Base-by-base conservation (phyloP, 53 echinoderm and acorn worm genomes). In the Temnopleurus reevesii region DNA sequence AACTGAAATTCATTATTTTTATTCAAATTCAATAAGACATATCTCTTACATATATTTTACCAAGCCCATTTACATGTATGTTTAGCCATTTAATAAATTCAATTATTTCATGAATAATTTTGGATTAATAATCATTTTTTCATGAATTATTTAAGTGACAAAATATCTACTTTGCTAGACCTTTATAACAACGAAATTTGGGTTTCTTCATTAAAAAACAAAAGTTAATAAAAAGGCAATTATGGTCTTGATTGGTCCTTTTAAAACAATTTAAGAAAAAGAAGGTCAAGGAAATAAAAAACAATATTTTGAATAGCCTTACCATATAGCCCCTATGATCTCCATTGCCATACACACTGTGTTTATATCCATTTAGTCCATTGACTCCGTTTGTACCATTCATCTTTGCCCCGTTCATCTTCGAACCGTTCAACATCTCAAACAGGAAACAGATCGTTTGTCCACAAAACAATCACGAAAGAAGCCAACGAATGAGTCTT, bases 371-470 rank as follows among this genome's bases (percentile, higher is more conserved):
- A 25, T 85, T 60, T 2, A 85, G 44, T 21, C 61, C 29, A 30
- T 60, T 41, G 28, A 85, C 8, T 0, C 85, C 61, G 45, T 85
- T 85, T 2, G 85, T 60, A 33, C 85, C 26, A 60, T 84, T 81
- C 83, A 83, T 83, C 35, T 53, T 83, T 0, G 38, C 31, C n/a
- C 71, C 41, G 12, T 71, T 71, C 41, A 71, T 71, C 36, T 17
- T 38, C n/a, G 71, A 71, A n/a, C 71, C 9, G 8, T 71, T 41
- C 71, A 71, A 38, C 43, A n/a, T 71, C 12, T 2, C 9, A 5
- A 41, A 38, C 19, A 71, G 71, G 71, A 71, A 71, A 38, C 71
- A 71, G 71, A 41, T 71, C 71, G 41, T 71, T 71, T 71, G 71
- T 71, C 43, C 33, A 65, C 36, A 18, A 71, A 71, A 38, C 71